Percentiles rank a stretch among this genome's conserved stretches.
Evolutionary conservation across 1,140 invertebrate species (phyloP).

Genomic region (Platyscapa corneri): DNA sequence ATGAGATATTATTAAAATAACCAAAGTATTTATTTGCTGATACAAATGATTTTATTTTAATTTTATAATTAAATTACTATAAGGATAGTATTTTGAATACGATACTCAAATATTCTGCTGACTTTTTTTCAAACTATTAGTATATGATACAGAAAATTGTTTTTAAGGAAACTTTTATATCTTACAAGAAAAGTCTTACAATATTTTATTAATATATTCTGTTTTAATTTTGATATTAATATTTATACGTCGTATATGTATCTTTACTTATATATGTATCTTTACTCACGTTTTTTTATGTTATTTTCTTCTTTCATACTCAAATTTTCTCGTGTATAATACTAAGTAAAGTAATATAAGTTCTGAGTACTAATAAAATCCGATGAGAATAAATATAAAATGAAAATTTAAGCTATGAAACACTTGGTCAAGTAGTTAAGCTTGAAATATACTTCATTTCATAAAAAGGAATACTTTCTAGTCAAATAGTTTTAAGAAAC

Average conservation of each 20-base stretch:
- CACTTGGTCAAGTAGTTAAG: neutral
- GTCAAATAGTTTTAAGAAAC: neutral
- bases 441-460: neutral
- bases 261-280: neutral
- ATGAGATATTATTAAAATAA: too few species aligned
- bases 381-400: neutral
- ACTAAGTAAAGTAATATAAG: neutral
- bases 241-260: too few species aligned
- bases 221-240: neutral
- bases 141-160: neutral
- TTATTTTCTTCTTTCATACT: neutral
- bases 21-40: too few species aligned
- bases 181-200: neutral
- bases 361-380: conserved; percentile 4
- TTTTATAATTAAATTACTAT: too few species aligned
- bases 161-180: neutral
- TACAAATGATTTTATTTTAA: too few species aligned
- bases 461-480: neutral
- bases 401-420: neutral
- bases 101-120: too few species aligned
- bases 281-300: neutral
- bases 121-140: too few species aligned
- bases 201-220: neutral
- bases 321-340: neutral
- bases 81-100: too few species aligned